These are phyloP conservation scores for Sander lucioperca DNA, from an alignment of 2,113 vertebrate genomes.

Conservation along the genomic window DNA sequence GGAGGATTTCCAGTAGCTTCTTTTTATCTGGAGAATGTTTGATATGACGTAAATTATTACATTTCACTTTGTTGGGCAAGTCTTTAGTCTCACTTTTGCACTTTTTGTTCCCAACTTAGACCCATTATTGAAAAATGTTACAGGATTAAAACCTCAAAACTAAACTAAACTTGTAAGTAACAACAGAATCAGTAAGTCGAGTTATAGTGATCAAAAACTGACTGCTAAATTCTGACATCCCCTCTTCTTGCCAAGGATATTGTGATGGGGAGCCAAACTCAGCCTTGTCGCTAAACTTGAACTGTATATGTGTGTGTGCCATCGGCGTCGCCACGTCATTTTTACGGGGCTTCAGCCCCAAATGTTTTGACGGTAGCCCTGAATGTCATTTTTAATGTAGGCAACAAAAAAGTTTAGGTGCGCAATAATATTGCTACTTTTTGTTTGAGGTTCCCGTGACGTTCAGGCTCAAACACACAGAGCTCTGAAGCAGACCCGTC, in stretches of 20 bases:
- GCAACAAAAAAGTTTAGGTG: too few species aligned
- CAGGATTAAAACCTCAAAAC: not conserved
- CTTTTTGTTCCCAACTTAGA: not conserved
- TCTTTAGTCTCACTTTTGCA: not conserved
- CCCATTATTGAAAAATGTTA: not conserved
- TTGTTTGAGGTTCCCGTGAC: too few species aligned
- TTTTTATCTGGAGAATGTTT: not conserved
- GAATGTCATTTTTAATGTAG: too few species aligned
- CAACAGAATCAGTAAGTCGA: not conserved
- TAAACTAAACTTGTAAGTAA: not conserved
- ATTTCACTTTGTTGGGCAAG: constrained; percentile 5
- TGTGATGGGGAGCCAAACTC: not conserved
- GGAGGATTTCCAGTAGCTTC: not conserved
- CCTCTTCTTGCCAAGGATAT: not conserved
- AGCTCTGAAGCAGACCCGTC: too few species aligned
- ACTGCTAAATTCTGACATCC: not conserved
- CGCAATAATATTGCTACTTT: too few species aligned
- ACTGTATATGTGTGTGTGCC: constrained; percentile 7
- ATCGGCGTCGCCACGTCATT: too few species aligned
- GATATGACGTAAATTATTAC: not conserved
- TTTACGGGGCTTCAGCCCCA: too few species aligned
- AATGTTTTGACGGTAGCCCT: too few species aligned
- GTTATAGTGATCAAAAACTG: not conserved
- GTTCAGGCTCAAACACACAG: too few species aligned
- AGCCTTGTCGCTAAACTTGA: not conserved